Conservation (phyloP, 2,113 vertebrate genomes). For the Atrichornis clamosus region DNA sequence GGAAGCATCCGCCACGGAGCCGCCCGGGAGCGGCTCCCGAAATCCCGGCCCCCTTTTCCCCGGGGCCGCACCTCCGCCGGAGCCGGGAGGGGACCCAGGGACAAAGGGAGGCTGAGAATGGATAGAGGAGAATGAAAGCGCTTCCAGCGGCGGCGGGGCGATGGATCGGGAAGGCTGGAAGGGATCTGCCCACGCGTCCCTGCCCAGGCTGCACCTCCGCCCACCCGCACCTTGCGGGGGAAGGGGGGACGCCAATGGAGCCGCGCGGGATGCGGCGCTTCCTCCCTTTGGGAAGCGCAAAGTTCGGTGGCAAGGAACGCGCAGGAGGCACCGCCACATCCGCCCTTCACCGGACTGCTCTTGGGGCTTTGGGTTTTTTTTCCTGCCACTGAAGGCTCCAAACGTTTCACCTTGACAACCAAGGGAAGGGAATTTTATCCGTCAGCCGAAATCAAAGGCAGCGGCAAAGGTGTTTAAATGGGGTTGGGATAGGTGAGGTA, state of each 20-base stretch:
- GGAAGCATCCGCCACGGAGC: background rate
- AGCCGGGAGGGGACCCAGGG: background rate
- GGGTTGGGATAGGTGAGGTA: background rate
- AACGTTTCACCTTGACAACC: background rate
- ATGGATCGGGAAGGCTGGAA: background rate
- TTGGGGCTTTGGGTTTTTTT: background rate
- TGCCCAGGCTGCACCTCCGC: background rate
- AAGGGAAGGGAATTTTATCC: background rate
- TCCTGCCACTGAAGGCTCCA: background rate
- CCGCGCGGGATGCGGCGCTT: background rate
- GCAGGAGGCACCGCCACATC: rapidly evolving
- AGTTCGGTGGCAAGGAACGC: background rate
- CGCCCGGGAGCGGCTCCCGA: background rate
- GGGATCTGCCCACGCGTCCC: background rate
- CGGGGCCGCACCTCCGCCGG: background rate
- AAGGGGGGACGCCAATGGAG: background rate
- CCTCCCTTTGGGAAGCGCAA: background rate
- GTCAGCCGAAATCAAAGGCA: background rate
- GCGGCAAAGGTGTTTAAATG: background rate
- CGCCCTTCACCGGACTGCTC: background rate
- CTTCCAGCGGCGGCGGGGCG: background rate
- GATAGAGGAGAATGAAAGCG: background rate
- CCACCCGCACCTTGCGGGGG: background rate
- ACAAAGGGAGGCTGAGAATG: background rate
- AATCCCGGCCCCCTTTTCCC: background rate